These are phyloP conservation scores for Otocyon megalotis DNA, from an alignment of 2,113 vertebrate species.

Conservation along the genomic window DNA sequence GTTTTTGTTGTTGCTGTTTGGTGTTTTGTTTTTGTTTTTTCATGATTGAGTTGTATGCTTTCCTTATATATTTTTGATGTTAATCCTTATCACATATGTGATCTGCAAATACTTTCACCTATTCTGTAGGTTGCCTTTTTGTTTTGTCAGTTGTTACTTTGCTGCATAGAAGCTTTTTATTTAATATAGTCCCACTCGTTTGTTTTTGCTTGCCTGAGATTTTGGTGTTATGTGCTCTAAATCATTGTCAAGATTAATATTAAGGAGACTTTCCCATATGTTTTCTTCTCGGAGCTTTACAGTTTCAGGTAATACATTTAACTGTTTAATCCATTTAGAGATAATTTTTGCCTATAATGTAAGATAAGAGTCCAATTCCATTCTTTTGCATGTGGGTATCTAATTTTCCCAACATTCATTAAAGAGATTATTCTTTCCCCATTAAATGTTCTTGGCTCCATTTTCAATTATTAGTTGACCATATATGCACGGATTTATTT, in stretches of 20 bases:
- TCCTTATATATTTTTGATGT: neutral
- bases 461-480: neutral
- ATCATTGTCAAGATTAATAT: neutral
- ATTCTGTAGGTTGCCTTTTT: neutral
- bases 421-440: neutral
- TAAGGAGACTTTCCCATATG: neutral
- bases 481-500: neutral
- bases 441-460: neutral
- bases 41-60: neutral
- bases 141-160: neutral
- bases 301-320: neutral
- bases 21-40: neutral
- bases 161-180: neutral
- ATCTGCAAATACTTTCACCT: neutral
- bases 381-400: neutral
- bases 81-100: neutral
- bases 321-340: neutral
- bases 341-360: neutral
- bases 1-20: neutral
- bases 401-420: neutral
- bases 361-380: neutral
- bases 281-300: neutral
- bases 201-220: neutral
- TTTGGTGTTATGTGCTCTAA: neutral
- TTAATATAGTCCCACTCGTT: neutral